Evolutionary conservation across 2,888 invertebrate genomes (phyloP), one percentile per base, ranked within the genome.

Genomic region (Deladenus siricidicola): DNA sequence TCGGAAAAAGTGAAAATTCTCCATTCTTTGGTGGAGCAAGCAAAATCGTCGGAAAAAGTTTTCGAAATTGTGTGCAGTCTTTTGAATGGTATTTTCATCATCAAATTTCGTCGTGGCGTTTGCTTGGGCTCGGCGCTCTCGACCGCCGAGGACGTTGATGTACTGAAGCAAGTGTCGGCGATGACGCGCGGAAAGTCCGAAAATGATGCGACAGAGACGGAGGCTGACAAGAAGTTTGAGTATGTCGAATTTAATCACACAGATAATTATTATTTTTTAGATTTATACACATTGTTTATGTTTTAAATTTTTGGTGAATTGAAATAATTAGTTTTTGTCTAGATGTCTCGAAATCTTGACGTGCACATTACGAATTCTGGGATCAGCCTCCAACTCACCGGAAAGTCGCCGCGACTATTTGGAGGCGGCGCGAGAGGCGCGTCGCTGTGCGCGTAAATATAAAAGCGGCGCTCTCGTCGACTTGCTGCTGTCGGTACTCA

Each of bases 41-140:
- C 19, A 19, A 19, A 28, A 24, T 1, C 28, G 26, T 50, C 50
- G 4, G 26, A 21, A 24, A 21, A 21, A 21, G 3, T 24, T 10
- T 50, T 50, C 50, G 29, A 50, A 28, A 50, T 21, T 50, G 50
- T 50, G 23, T 50, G 50, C 50, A 50, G 26, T 4, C 50, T 50
- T 8, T 14, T 50, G 8, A 30, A 50, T 50, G 28, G 29, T 14
- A 28, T 26, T 6, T 50, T 50, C 30, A 30, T 50, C 26, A 30
- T 50, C 50, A 50, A 50, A 21, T 50, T 50, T 50, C 50, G 50
- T 28, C 50, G 50, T 24, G 26, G 26, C n/a, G 28, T 28, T 21
- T 50, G 26, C 23, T 28, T 50, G 50, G 50, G 28, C 30, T 26
- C 30, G 1, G 50, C 30, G 4, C 28, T 50, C 8, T 50, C n/a